Evolutionary conservation across 2,797 vertebrate species (phyloP).

Genomic region (Hydrophis major): DNA sequence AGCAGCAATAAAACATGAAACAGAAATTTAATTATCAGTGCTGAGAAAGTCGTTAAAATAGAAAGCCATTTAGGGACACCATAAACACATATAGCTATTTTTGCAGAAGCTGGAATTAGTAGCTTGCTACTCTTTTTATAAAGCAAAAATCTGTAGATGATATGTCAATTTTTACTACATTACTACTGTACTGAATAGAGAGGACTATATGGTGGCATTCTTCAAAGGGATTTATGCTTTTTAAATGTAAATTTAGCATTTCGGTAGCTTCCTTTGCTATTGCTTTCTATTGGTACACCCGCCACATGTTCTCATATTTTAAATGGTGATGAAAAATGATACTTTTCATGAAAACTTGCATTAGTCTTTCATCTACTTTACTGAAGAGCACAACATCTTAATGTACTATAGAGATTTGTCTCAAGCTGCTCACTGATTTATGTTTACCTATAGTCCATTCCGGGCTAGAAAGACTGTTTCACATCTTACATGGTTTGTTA

Average conservation of each 20-base stretch:
- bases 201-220: constrained; percentile 1
- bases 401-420: constrained; percentile 36
- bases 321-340: constrained; percentile 61
- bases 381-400: constrained; percentile 50
- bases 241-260: constrained; percentile 56
- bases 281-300: constrained; percentile 45
- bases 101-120: background rate
- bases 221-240: constrained; percentile 59
- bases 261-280: constrained; percentile 63
- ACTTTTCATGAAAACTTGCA: constrained; percentile 64
- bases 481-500: background rate
- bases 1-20: background rate
- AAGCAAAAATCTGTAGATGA: constrained; percentile 11
- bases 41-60: background rate
- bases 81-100: background rate
- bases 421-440: background rate
- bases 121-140: background rate
- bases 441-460: background rate
- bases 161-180: constrained; percentile 26
- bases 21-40: background rate
- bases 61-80: background rate
- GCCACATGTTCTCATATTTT: constrained; percentile 64
- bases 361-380: constrained; percentile 58
- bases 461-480: background rate
- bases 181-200: constrained; percentile 20